A percentile compares a stretch with the other conserved stretches of the same genome.
These are phyloP conservation scores for Psittacula derbiana DNA, from an alignment of 2,797 vertebrate genomes.

Conservation along the genomic window DNA sequence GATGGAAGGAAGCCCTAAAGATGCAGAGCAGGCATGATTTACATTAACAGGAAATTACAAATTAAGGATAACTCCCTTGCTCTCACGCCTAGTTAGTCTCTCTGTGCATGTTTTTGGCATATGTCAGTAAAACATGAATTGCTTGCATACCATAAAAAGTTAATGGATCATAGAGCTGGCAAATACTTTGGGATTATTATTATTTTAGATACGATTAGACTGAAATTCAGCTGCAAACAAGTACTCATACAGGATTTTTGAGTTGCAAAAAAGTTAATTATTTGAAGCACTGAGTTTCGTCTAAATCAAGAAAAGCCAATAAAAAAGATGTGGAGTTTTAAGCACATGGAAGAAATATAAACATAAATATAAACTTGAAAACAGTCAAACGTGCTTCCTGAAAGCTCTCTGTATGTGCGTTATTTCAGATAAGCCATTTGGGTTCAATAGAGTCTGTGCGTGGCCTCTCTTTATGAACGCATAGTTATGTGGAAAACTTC, in stretches of 20 bases:
- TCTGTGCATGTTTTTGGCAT: neutral
- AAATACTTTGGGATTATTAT: neutral
- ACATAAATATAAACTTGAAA: neutral
- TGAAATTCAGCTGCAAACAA: neutral
- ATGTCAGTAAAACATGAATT: neutral
- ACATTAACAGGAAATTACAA: constrained; percentile 55
- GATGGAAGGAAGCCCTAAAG: constrained; percentile 67
- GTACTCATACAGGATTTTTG: neutral
- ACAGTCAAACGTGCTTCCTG: neutral
- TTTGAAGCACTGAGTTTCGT: neutral
- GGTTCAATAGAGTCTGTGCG: neutral
- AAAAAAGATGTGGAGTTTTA: neutral
- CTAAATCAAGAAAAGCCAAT: neutral
- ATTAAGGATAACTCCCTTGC: neutral
- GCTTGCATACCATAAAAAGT: constrained; percentile 5
- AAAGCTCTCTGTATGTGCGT: neutral
- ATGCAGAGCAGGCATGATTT: constrained; percentile 53
- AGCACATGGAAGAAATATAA: neutral
- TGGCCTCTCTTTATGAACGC: neutral
- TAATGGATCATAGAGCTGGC: neutral
- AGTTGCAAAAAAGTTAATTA: neutral
- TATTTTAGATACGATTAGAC: neutral
- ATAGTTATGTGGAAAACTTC: neutral
- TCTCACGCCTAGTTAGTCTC: neutral
- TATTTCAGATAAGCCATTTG: neutral